Conservation (phyloP, 2,797 vertebrate genomes). For the Microtus obscurus region DNA sequence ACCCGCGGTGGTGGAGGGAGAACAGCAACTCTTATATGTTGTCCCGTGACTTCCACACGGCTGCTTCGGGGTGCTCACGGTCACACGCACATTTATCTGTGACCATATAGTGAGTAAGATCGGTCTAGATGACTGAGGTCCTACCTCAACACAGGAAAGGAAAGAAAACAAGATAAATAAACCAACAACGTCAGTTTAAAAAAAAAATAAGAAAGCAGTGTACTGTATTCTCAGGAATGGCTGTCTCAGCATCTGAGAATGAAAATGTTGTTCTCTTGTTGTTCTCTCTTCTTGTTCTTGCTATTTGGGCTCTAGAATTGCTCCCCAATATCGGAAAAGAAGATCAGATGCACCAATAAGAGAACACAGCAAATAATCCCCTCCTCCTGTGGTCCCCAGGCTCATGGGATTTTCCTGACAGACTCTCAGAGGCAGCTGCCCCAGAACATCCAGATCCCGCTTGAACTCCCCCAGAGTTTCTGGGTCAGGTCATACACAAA, state of each 20-base stretch:
- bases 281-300: not conserved
- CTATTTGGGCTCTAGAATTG: not conserved
- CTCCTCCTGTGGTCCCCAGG: not conserved
- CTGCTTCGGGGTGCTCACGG: not conserved
- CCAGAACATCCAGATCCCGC: not conserved
- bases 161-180: not conserved
- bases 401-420: not conserved
- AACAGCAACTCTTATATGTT: not conserved
- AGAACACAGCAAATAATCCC: not conserved
- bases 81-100: not conserved
- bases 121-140: not conserved
- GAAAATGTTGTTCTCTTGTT: too few relatives aligned
- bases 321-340: not conserved
- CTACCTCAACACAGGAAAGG: not conserved
- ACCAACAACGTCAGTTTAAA: not conserved
- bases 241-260: not conserved
- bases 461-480: conserved; percentile 27
- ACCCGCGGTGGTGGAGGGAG: not conserved
- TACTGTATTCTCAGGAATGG: not conserved
- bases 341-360: not conserved
- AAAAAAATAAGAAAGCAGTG: not conserved
- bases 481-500: conserved; percentile 53
- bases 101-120: not conserved
- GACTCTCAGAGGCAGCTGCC: not conserved
- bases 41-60: not conserved